Percentiles rank a stretch among this genome's conserved stretches.
Evolutionary conservation across 2,113 vertebrate genomes (phyloP).

Genomic region (Crotalus helleri): DNA sequence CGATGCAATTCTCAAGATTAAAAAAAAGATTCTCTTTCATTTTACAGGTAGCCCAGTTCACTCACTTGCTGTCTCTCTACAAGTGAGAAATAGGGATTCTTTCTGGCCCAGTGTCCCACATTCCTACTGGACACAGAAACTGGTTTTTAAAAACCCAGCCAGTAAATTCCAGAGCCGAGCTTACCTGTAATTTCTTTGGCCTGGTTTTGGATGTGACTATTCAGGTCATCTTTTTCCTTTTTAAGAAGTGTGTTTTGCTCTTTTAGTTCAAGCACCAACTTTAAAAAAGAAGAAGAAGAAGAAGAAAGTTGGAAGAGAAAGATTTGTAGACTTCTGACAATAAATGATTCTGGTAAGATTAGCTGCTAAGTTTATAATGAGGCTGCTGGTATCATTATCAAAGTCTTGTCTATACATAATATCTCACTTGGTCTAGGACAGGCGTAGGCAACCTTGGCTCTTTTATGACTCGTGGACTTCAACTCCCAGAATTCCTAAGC

Average conservation of each 20-base stretch:
- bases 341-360: background rate
- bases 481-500: too few species aligned
- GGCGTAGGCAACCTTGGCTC: too few species aligned
- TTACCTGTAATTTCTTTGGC: constrained; percentile 91
- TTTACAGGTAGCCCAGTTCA: background rate
- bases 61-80: background rate
- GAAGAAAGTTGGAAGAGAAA: constrained; percentile 1
- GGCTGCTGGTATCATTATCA: background rate
- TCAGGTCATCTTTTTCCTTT: constrained; percentile 91
- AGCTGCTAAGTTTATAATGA: background rate
- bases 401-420: background rate
- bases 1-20: background rate
- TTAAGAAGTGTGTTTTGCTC: constrained; percentile 90
- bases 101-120: background rate
- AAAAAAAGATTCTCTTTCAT: background rate
- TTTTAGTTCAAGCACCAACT: constrained; percentile 90
- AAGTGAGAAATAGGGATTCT: background rate
- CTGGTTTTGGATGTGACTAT: constrained; percentile 87
- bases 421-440: background rate
- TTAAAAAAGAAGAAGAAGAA: constrained; percentile 22
- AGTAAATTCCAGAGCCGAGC: constrained; percentile 3
- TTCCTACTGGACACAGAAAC: background rate
- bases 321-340: constrained; percentile 16
- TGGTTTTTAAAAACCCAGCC: background rate
- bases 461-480: too few species aligned